A percentile compares a stretch with the other conserved stretches of the same genome.
Conservation (phyloP, 2,797 vertebrate species). For the Phoebastria nigripes region DNA sequence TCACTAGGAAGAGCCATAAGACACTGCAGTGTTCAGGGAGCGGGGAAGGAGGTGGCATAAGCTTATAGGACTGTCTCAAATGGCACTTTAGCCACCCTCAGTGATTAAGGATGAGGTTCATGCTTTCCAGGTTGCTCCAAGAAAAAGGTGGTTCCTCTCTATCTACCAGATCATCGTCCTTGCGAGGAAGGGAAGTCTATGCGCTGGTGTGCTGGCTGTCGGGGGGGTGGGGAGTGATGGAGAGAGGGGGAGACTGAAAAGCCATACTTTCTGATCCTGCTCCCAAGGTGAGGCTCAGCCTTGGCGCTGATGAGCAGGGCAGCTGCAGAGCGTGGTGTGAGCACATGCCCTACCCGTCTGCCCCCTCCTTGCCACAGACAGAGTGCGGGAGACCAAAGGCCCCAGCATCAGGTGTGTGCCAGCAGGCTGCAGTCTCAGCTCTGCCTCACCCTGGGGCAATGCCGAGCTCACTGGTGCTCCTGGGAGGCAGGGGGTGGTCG, state of each 20-base stretch:
- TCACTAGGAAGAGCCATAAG: neutral
- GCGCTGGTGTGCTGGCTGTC: neutral
- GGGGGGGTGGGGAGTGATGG: neutral
- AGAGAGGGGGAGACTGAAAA: neutral
- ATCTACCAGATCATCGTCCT: accelerated
- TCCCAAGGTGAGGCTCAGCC: neutral
- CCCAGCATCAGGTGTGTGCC: neutral
- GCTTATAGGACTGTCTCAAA: neutral
- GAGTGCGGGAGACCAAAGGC: neutral
- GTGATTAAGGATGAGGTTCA: neutral
- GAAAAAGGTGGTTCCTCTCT: neutral
- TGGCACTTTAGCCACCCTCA: neutral
- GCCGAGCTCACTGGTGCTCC: neutral
- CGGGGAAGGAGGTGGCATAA: neutral
- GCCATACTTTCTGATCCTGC: neutral
- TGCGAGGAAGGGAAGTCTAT: neutral
- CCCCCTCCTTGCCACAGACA: neutral
- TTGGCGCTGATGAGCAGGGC: neutral
- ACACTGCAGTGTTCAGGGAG: neutral
- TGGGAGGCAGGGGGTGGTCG: neutral
- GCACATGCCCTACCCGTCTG: accelerated
- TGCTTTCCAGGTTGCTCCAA: neutral
- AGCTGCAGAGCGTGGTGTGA: neutral
- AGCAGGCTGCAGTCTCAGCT: neutral
- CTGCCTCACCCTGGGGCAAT: neutral